Base-by-base conservation (phyloP, 2,797 vertebrate species). In the Halcyon chelicuti region DNA sequence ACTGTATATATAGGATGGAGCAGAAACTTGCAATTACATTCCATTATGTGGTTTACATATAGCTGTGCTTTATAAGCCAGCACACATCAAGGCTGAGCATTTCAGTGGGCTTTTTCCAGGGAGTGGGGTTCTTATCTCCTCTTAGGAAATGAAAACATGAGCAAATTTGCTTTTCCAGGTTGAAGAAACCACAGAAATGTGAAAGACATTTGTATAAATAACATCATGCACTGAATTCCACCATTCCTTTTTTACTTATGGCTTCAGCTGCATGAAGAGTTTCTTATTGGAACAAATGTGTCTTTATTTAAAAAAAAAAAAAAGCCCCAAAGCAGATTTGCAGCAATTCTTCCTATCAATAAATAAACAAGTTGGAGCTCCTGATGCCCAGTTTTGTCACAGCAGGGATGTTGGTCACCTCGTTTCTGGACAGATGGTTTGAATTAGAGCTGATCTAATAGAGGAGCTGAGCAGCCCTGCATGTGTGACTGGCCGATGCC, bases 91-190 rank as follows among this genome's bases (percentile, higher is more conserved):
- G 85, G 82, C 71, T 62, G 67, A 88, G 85, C 51, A 7, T 80
- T 91, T 86, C 88, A 86, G 66, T 21, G 22, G 70, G 82, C 70
- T 93, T 96, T 66, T 95, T 92, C 92, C 76, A 92, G 68, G 84
- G 91, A 97, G 89, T 82, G 58, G 61, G 54, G 75, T 72, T 84
- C 96, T 97, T 97, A 97, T 97, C 96, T 96, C 86, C 95, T 95
- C 96, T 95, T 97, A 96, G 92, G 94, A 94, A 97, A 97, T 0
- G 65, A 97, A 97, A 97, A 97, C 89, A 95, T 28, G 35, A 49
- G 81, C 90, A 96, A 95, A 93, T 97, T 97, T 97, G 92, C 94
- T 97, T 97, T 97, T 97, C 95, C 88, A 96, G 85, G 91, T 92
- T 92, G 90, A 66, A 74, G 88, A 94, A 97, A 94, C 93, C 96